Conservation (phyloP, 2,888 invertebrate species). For the Papilio elwesi region DNA sequence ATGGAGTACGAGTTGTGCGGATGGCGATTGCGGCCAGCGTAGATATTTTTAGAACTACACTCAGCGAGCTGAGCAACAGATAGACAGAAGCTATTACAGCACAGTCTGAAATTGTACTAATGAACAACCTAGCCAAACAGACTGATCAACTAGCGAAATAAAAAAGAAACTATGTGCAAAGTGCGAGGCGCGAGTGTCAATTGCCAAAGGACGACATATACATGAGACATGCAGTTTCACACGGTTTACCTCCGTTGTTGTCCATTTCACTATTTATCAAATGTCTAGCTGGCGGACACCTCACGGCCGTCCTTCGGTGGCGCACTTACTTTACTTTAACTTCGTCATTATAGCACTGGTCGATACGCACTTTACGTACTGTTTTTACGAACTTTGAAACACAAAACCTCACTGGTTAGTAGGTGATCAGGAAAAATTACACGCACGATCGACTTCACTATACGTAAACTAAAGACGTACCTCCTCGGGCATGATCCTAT, state of each 20-base stretch:
- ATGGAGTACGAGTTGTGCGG: conserved; percentile 46
- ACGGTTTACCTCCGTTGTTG: conserved; percentile 79
- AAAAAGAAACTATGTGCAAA: conserved; percentile 62
- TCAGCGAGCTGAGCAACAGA: conserved; percentile 64
- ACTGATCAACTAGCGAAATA: conserved; percentile 46
- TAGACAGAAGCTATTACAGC: conserved; percentile 55
- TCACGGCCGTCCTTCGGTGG: conserved; percentile 68
- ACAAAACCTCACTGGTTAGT: conserved; percentile 70
- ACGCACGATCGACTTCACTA: conserved; percentile 70
- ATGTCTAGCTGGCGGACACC: conserved; percentile 66
- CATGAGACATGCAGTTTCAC: conserved; percentile 70
- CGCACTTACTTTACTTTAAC: conserved; percentile 69
- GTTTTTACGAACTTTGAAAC: conserved; percentile 63
- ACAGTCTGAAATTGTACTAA: conserved; percentile 53
- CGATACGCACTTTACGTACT: conserved; percentile 64
- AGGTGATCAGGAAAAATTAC: conserved; percentile 56
- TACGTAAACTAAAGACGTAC: conserved; percentile 81
- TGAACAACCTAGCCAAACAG: conserved; percentile 43
- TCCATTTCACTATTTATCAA: conserved; percentile 74
- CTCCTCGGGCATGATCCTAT: conserved; percentile 81
- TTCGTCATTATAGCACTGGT: conserved; percentile 65
- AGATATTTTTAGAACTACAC: conserved; percentile 76
- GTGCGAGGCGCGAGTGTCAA: conserved; percentile 65
- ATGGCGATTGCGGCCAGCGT: conserved; percentile 58
- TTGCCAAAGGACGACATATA: conserved; percentile 52